These are phyloP conservation scores for Leptinotarsa tumamoca DNA, from an alignment of 2,888 invertebrate genomes.

Conservation along the genomic window DNA sequence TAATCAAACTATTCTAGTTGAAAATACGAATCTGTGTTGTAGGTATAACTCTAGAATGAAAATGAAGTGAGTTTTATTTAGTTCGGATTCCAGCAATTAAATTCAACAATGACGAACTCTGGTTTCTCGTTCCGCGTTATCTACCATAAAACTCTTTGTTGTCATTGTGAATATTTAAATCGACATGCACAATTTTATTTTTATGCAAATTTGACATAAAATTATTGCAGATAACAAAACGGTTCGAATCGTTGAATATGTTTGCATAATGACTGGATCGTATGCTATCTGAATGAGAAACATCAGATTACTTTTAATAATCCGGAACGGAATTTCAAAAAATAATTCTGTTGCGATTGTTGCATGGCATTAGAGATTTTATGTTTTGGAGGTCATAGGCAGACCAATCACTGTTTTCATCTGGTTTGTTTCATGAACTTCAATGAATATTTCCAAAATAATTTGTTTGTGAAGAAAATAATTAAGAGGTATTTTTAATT, in stretches of 20 bases:
- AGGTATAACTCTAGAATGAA: neutral
- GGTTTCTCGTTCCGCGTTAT: neutral
- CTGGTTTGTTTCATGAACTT: too few relatives aligned
- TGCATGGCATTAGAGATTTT: neutral
- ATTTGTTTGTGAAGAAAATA: too few relatives aligned
- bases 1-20: too few relatives aligned
- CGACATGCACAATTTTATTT: slow-evolving; percentile 16
- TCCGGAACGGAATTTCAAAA: neutral
- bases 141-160: slow-evolving; percentile 10
- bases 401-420: too few relatives aligned
- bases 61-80: neutral
- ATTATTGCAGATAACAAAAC: slow-evolving; percentile 23
- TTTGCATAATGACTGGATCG: slow-evolving; percentile 21
- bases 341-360: neutral
- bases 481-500: too few relatives aligned
- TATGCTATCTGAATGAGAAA: slow-evolving; percentile 7
- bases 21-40: too few relatives aligned
- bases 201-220: slow-evolving; percentile 27
- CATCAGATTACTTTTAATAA: neutral
- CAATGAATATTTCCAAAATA: too few relatives aligned
- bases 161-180: slow-evolving; percentile 17
- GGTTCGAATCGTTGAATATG: slow-evolving; percentile 20
- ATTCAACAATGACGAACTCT: neutral
- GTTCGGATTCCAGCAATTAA: neutral
- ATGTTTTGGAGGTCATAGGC: neutral